Percentiles rank a stretch among this genome's conserved stretches.
Conservation (phyloP, 2,888 invertebrate species). For the Linnaemya vulpina region DNA sequence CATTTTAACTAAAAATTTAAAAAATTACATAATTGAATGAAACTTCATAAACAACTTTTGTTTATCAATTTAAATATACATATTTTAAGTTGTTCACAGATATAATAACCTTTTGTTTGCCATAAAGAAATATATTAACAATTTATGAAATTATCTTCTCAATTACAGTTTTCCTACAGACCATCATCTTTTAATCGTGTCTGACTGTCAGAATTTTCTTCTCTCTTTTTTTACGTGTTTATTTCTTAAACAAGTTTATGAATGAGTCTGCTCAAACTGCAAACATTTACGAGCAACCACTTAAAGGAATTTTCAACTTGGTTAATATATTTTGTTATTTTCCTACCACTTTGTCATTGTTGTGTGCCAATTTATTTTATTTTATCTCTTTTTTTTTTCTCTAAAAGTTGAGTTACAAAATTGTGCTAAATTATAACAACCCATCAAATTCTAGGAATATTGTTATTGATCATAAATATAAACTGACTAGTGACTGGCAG, state of each 20-base stretch:
- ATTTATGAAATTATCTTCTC: constrained; percentile 33
- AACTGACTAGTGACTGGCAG: constrained; percentile 53
- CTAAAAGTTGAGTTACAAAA: constrained; percentile 24
- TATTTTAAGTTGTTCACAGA: background rate
- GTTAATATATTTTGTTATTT: background rate
- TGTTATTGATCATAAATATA: constrained; percentile 47
- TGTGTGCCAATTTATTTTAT: constrained; percentile 21
- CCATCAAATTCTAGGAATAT: constrained; percentile 58
- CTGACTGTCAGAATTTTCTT: constrained; percentile 22
- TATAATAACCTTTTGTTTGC: constrained; percentile 2
- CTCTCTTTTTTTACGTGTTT: background rate
- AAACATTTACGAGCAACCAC: background rate
- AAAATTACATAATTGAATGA: too few species aligned
- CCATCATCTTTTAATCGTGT: constrained; percentile 38
- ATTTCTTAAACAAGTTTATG: constrained; percentile 32
- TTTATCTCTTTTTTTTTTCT: background rate
- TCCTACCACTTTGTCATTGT: background rate
- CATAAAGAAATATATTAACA: background rate
- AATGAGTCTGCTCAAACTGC: background rate
- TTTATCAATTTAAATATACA: constrained; percentile 10
- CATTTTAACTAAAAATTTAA: too few species aligned
- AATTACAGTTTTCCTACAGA: background rate
- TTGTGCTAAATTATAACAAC: constrained; percentile 63
- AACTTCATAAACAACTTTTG: background rate
- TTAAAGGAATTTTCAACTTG: constrained; percentile 39